phyloP scores from a whole-genome alignment of 2,888 invertebrate genomes.

The Eulithis testata region DNA sequence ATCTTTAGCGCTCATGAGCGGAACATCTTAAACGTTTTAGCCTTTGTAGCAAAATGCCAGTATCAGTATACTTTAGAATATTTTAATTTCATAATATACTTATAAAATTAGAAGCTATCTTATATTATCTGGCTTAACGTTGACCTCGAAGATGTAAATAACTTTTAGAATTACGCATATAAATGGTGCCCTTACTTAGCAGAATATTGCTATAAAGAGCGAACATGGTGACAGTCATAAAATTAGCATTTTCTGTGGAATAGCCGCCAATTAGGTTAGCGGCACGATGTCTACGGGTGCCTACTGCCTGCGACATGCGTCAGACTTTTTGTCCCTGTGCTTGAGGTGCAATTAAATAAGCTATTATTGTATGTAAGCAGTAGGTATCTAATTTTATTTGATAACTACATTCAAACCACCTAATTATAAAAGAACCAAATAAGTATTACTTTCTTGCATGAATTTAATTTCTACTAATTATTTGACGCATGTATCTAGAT shows the following conservation, averaged over 20 bases:
- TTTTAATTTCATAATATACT: not conserved
- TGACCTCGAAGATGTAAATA: constrained; percentile 29
- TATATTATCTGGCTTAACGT: constrained; percentile 9
- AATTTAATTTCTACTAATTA: no score
- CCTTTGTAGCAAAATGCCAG: no score
- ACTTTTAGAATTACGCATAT: constrained; percentile 41
- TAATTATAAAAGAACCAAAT: no score
- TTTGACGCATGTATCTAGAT: no score
- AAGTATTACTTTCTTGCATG: no score
- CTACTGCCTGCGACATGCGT: constrained; percentile 44
- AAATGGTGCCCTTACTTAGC: constrained; percentile 45
- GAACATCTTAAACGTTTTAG: no score
- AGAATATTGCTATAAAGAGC: constrained; percentile 43
- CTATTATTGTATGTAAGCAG: no score
- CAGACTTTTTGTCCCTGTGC: constrained; percentile 49
- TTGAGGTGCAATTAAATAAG: constrained; percentile 18
- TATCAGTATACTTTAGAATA: not conserved
- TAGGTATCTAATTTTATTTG: no score
- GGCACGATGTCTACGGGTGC: constrained; percentile 58
- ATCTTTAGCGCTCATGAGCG: no score
- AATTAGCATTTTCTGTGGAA: constrained; percentile 73
- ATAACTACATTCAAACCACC: no score
- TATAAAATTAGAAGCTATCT: constrained; percentile 11
- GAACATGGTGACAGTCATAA: constrained; percentile 62
- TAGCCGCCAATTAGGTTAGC: constrained; percentile 80